Conservation (phyloP, 92 coral and sea anemone species). For the Heliopora coerulea region DNA sequence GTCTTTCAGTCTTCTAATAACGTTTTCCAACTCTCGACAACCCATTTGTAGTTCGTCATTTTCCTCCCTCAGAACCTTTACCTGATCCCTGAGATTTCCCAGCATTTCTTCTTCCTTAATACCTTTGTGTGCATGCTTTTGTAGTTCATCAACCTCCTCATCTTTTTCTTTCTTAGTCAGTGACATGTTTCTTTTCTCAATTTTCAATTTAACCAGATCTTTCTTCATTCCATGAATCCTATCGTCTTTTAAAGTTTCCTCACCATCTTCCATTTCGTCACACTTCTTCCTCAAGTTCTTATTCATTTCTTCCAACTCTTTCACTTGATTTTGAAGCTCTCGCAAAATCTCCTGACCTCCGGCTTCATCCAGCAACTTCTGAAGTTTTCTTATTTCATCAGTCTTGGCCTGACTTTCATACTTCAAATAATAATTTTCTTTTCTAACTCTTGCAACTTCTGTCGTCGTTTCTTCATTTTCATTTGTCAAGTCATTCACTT, state of each 20-base stretch:
- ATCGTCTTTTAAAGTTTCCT: slow-evolving; percentile 53
- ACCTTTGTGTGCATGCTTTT: slow-evolving; percentile 36
- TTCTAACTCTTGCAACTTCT: slow-evolving; percentile 5
- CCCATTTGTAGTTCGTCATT: not conserved
- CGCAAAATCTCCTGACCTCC: slow-evolving; percentile 69
- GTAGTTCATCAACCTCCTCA: slow-evolving; percentile 50
- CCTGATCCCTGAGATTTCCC: not conserved
- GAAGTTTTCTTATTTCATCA: slow-evolving; percentile 52
- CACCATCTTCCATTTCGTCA: slow-evolving; percentile 14
- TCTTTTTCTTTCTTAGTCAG: slow-evolving; percentile 67
- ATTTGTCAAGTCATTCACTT: not conserved
- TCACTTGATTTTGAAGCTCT: slow-evolving; percentile 63
- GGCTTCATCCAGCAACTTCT: slow-evolving; percentile 31
- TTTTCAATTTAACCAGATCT: slow-evolving; percentile 52
- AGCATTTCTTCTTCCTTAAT: slow-evolving; percentile 1
- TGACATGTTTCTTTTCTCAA: slow-evolving; percentile 54
- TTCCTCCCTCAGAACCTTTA: not conserved
- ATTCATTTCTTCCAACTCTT: slow-evolving; percentile 68
- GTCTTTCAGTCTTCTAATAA: not conserved
- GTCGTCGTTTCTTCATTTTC: not conserved
- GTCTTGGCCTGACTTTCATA: slow-evolving; percentile 58
- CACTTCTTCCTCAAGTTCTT: slow-evolving; percentile 38
- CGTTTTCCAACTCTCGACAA: not conserved
- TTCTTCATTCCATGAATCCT: slow-evolving; percentile 61
- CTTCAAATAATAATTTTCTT: slow-evolving; percentile 56